Conservation (phyloP, 2,113 vertebrate genomes). For the Carassius auratus region DNA sequence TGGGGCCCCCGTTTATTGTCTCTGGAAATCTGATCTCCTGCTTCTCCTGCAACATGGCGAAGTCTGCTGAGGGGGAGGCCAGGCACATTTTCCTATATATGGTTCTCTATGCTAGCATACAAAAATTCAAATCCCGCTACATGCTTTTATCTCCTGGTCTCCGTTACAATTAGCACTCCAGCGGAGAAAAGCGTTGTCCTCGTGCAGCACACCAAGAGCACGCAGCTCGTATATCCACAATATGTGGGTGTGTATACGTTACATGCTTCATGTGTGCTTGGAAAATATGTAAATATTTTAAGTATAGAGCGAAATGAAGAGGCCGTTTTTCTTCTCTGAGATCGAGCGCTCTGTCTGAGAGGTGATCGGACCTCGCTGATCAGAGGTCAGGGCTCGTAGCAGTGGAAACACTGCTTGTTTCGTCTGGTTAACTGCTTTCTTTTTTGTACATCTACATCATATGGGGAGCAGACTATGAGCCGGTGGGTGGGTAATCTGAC, state of each 20-base stretch:
- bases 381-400: constrained; percentile 34
- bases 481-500: constrained; percentile 26
- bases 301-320: constrained; percentile 65
- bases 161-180: constrained; percentile 39
- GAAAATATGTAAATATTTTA: constrained; percentile 78
- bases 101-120: constrained; percentile 38
- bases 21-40: constrained; percentile 53
- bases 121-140: constrained; percentile 22
- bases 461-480: constrained; percentile 54
- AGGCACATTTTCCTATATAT: constrained; percentile 52
- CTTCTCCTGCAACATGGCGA: constrained; percentile 26
- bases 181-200: constrained; percentile 36
- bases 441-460: constrained; percentile 53
- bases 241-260: constrained; percentile 51
- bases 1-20: constrained; percentile 48
- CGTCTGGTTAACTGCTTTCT: constrained; percentile 63
- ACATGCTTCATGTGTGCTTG: constrained; percentile 60
- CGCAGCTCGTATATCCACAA: constrained; percentile 50
- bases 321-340: constrained; percentile 46
- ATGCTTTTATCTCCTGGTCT: constrained; percentile 37
- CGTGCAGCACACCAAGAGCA: constrained; percentile 11
- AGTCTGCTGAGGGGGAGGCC: background rate
- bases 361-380: constrained; percentile 3
- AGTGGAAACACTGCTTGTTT: constrained; percentile 61
- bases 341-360: constrained; percentile 44